Conservation (phyloP, 2,113 vertebrate species). For the Tachysurus fulvidraco region DNA sequence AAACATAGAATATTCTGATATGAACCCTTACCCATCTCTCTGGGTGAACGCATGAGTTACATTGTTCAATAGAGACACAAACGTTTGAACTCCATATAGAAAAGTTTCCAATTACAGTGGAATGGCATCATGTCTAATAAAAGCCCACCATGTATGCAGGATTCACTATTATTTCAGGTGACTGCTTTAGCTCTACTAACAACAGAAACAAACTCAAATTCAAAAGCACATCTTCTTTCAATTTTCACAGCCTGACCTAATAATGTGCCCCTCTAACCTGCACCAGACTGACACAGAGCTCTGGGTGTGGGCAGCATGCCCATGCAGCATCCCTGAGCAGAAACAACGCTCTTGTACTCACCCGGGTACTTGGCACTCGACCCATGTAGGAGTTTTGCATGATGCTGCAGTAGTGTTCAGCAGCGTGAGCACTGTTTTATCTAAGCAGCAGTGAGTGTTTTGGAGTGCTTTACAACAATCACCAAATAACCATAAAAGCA, state of each 20-base stretch:
- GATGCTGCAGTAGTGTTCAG: slow-evolving; percentile 51
- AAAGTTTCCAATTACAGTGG: no score
- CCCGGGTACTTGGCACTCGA: slow-evolving; percentile 70
- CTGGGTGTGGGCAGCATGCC: slow-evolving; percentile 38
- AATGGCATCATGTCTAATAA: not conserved
- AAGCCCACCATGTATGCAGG: slow-evolving; percentile 6
- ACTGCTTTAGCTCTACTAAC: slow-evolving; percentile 2
- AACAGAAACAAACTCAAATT: slow-evolving; percentile 53
- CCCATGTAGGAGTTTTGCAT: slow-evolving; percentile 70
- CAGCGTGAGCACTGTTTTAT: slow-evolving; percentile 30
- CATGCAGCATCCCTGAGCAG: slow-evolving; percentile 44
- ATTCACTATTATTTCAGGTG: not conserved
- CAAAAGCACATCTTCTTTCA: slow-evolving; percentile 32
- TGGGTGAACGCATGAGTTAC: not conserved
- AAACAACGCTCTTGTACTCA: slow-evolving; percentile 63
- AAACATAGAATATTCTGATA: not conserved
- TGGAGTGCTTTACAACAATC: slow-evolving; percentile 63
- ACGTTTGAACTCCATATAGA: not conserved
- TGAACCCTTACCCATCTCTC: not conserved
- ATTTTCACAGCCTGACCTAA: not conserved
- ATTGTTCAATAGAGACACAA: not conserved
- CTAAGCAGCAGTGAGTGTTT: slow-evolving; percentile 63
- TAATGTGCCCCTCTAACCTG: not conserved
- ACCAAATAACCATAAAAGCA: slow-evolving; percentile 48
- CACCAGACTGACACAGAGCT: not conserved